Conservation (phyloP, 2,888 invertebrate species). For the Lepidochitona cinerea region DNA sequence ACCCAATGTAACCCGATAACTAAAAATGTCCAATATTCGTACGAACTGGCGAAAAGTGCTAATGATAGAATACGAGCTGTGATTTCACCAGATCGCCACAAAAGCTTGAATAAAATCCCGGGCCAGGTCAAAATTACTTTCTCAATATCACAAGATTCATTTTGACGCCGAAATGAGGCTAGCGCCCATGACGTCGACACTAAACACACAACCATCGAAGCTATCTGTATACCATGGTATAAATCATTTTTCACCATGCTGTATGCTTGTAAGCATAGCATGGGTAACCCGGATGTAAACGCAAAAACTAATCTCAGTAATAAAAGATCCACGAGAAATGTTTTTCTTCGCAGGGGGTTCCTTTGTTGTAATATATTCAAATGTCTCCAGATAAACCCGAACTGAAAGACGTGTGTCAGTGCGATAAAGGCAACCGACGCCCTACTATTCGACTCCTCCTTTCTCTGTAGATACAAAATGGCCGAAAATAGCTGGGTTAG, state of each 20-base stretch:
- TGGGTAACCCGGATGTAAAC: slow-evolving; percentile 90
- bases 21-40: slow-evolving; percentile 84
- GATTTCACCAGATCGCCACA: slow-evolving; percentile 88
- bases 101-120: slow-evolving; percentile 84
- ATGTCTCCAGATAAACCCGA: slow-evolving; percentile 77
- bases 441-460: too few species aligned
- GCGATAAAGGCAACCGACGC: slow-evolving; percentile 77
- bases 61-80: slow-evolving; percentile 83
- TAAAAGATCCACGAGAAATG: slow-evolving; percentile 80
- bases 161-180: slow-evolving; percentile 84
- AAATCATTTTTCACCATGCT: slow-evolving; percentile 73
- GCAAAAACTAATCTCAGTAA: slow-evolving; percentile 88
- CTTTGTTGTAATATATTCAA: slow-evolving; percentile 88
- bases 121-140: slow-evolving; percentile 83
- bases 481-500: slow-evolving; percentile 77
- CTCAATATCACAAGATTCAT: slow-evolving; percentile 33
- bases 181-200: slow-evolving; percentile 93
- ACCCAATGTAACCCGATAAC: slow-evolving; percentile 89
- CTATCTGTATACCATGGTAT: slow-evolving; percentile 76
- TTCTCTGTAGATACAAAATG: slow-evolving; percentile 41
- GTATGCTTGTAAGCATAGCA: slow-evolving; percentile 86
- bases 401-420: slow-evolving; percentile 70
- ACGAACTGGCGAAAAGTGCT: slow-evolving; percentile 87
- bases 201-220: slow-evolving; percentile 85
- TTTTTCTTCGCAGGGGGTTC: slow-evolving; percentile 85